Evolutionary conservation across 2,113 vertebrate species (phyloP), one percentile per base, ranked within the genome.

Genomic region (Ciconia maguari): DNA sequence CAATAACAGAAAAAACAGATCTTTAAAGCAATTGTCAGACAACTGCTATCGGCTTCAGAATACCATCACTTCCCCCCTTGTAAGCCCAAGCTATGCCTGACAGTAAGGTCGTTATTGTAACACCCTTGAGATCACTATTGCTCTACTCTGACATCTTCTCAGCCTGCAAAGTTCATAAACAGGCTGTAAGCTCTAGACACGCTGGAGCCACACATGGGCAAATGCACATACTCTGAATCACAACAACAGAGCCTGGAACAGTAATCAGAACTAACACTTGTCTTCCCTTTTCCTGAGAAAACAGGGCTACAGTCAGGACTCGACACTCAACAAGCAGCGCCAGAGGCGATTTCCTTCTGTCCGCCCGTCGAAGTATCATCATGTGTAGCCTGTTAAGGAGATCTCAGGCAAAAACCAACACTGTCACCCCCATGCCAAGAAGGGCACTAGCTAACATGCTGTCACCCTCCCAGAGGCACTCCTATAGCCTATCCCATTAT

Each of bases 271-370:
- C 12, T 9, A 64, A 87, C 91, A 69, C 49, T 65, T n/a, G 32
- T 27, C 66, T 30, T 80, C 54, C 84, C 89, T 57, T 27, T 83
- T 94, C 89, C 90, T 72, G 48, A 95, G 83, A 87, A 78, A 81
- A 48, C 83, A 74, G 38, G 88, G 93, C 96, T 96, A 96, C 96
- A 93, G 81, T 97, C 97, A 98, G 97, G 70, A 96, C 79, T 97
- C 95, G 97, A 97, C 97, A 97, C 30, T 98, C 97, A 97, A 80
- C 97, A 97, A 95, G 65, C 96, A 97, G 72, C 89, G 4, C 96
- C 97, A 94, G 77, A 93, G 93, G 96, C 92, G 83, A 96, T 95
- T 95, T 93, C 65, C 62, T 97, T 96, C 84, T 98, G 96, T 95
- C 90, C 96, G 96, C 96, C 96, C 94, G 90, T 97, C 95, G 94